Evolutionary conservation across 2,888 invertebrate species (phyloP), one percentile per base, ranked within the genome.

Genomic region (Cephus pulcher): DNA sequence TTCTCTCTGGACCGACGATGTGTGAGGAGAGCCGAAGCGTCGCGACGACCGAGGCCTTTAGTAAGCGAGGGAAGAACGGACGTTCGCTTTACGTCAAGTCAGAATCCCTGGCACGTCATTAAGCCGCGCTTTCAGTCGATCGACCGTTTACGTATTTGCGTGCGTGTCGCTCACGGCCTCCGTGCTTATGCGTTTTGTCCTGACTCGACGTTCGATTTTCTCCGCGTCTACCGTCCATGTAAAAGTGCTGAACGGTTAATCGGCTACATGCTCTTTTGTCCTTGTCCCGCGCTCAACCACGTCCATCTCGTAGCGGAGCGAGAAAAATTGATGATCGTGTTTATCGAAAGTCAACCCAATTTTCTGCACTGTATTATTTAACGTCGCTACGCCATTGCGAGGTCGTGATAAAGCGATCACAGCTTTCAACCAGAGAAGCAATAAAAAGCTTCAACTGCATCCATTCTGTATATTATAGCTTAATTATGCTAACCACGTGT

Each of bases 71-170:
- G 56, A 15, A 40, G 32, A 37, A 74, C 34, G 68, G 78, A 78
- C 76, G 74, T 80, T 78, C 78, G 76, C 75, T 76, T 82, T 76
- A 76, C 68, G 80, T 76, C 76, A 74, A 69, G 69, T 69, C 74
- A 40, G 34, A 34, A 75, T 76, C 73, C 71, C 37, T 71, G 74
- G 69, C 37, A 73, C 71, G 79, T 80, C 86, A 83, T 83, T 82
- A 81, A 82, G 80, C 80, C 75, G 79, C 74, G 80, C 81, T 84
- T 86, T 86, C 82, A 79, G 83, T 80, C 83, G 82, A 83, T 85
- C 82, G 82, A 79, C 74, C 75, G 75, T 81, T 85, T 81, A 82
- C 78, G 80, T 84, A 81, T 83, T 85, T 84, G 82, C 76, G 80
- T 80, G 69, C 75, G 33, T 15, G 75, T 75, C 33, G 23, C 70